phyloP scores from a whole-genome alignment of 2,888 invertebrate species.

The Schizaphis graminum region DNA sequence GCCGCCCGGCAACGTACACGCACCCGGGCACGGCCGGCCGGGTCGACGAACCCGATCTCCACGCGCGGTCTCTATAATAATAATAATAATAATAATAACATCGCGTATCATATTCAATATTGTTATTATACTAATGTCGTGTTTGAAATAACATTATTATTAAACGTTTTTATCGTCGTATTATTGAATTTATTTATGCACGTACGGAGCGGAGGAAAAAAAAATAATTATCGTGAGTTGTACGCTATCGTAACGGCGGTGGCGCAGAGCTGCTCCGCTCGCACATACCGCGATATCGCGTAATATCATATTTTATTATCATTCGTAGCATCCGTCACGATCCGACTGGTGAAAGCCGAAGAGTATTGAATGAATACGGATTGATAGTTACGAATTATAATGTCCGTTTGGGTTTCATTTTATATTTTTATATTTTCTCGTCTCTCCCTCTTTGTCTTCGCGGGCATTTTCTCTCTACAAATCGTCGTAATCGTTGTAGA shows the following conservation, averaged over 20 bases:
- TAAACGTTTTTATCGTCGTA: neutral
- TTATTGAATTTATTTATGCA: neutral
- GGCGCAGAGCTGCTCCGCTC: neutral
- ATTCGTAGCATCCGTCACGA: conserved; percentile 10
- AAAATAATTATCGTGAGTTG: neutral
- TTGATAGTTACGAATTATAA: neutral
- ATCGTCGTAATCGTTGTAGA: neutral
- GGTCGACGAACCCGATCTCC: conserved; percentile 57
- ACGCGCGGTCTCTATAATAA: neutral
- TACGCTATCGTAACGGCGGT: neutral
- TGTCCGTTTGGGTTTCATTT: conserved; percentile 23
- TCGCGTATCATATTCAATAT: neutral
- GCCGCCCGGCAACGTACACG: neutral
- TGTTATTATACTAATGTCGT: neutral
- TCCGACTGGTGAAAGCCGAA: conserved; percentile 16
- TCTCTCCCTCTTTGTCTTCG: neutral
- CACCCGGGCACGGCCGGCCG: neutral
- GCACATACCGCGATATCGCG: too few species aligned
- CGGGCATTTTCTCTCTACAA: neutral
- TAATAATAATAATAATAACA: conserved; percentile 25
- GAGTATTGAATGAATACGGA: conserved; percentile 27
- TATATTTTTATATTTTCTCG: neutral
- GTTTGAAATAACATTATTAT: neutral
- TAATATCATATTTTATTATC: neutral
- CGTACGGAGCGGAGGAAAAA: neutral